Evolutionary conservation across 2,888 invertebrate genomes (phyloP), one percentile per base, ranked within the genome.

Genomic region (Protophormia terraenovae): DNA sequence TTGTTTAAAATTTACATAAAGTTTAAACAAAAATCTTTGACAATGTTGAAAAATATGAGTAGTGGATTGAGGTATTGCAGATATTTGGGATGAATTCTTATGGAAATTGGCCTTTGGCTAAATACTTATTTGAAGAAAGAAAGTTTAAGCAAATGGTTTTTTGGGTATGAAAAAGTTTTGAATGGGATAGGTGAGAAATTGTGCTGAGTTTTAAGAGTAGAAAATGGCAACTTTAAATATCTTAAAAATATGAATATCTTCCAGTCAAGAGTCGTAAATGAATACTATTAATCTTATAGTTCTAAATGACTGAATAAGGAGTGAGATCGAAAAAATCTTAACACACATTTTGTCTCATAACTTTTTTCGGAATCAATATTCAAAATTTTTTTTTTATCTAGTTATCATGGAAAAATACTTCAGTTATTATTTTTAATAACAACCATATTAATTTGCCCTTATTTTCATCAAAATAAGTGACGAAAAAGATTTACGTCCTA

Each of bases 1-100:
- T 60, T 62, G 53, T 2, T 19, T 41, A 50, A 81, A 73, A 75
- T 75, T 81, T 66, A 32, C 81, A 81, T 64, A 72, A 60, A 45
- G 7, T 45, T 16, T 16, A 47, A 2, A 47, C 35, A 22, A 14
- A 41, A 32, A 16, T 29, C 8, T 35, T 38, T 62, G 35, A 22
- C 38, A 62, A 35, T 16, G 5, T 32, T 8, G 8, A 32, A 1
- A 60, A 22, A 38, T 1, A 62, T 38, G 60, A 12, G n/a, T 58
- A 32, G n/a, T 27, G 16, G 16, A 2, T 58, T 32, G 58, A 41
- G 62, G 62, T 22, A 64, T 3, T 24, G 16, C 22, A 22, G 19
- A 24, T 19, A n/a, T 64, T 32, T 16, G n/a, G n/a, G 5, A 32
- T 32, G 16, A 32, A 32, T 58, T 32, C 1, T 27, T n/a, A n/a